Base-by-base conservation (phyloP, 2,888 invertebrate species). In the Watsonalla cultraria region DNA sequence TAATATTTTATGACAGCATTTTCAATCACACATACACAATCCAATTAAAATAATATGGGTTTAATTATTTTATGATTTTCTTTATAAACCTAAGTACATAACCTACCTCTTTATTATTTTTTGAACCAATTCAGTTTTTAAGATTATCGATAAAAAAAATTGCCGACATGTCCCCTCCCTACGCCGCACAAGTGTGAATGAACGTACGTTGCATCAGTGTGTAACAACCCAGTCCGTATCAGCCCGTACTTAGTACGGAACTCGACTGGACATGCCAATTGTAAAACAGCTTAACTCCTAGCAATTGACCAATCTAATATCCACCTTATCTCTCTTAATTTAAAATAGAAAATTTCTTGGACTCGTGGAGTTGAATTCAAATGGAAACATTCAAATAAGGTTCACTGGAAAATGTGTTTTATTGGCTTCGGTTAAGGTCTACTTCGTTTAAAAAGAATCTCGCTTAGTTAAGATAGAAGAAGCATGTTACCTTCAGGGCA, bases 171-270 rank as follows among this genome's bases (percentile, higher is more conserved):
- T 53, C 68, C 58, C 86, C 72, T 66, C 86, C 68, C 82, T 84
- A 82, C 47, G 42, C 15, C 59, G 64, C 65, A 67, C 74, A 66
- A 82, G 79, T 82, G 83, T 85, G 85, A 83, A 86, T 88, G 87
- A 84, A 84, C 37, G 42, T 42, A 39, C n/a, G 57, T 71, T 84
- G 81, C 83, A 76, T 79, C 76, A 78, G 86, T 86, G 85, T 78
- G 82, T 69, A 70, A 61, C 69, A 54, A 47, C 55, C 42, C 51
- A 52, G 51, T 52, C 79, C 80, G 89, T 90, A 75, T 86, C 90
- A 90, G 78, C 64, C 88, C 69, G 90, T 89, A 77, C 89, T 85
- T 74, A 87, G 90, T 81, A 90, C 90, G 86, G 77, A 80, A 78
- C 74, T 66, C 58, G 64, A 58, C 57, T 61, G 52, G 65, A 64